A percentile compares a stretch with the other conserved stretches of the same genome.
Conservation (phyloP, 2,113 vertebrate species). For the Lipophrys pholis region DNA sequence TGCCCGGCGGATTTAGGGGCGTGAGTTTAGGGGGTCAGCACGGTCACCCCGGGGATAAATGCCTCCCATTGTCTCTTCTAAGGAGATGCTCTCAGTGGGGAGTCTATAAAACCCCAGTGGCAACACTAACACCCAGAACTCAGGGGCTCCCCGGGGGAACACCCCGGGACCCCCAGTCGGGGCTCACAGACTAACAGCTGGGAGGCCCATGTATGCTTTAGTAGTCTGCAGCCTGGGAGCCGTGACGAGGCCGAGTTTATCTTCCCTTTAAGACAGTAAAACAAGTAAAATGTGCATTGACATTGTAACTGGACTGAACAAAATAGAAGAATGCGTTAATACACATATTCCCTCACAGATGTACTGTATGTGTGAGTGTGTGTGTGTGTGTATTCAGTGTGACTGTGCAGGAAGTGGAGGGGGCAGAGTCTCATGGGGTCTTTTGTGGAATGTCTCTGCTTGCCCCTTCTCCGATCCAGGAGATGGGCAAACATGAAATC, state of each 20-base stretch:
- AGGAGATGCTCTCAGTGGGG: conserved; percentile 96
- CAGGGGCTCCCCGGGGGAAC: conserved; percentile 71
- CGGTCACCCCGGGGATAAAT: conserved; percentile 94
- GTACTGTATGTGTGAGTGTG: background rate
- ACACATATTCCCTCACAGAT: conserved; percentile 9
- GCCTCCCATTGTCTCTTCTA: conserved; percentile 92
- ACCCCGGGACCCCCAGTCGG: conserved; percentile 71
- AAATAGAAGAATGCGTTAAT: background rate
- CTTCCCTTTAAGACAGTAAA: background rate
- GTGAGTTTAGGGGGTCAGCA: conserved; percentile 94
- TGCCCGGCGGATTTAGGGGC: conserved; percentile 91
- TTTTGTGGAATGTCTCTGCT: conserved; percentile 68
- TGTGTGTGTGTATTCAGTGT: conserved; percentile 20
- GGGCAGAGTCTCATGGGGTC: conserved; percentile 61
- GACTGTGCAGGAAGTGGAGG: conserved; percentile 47
- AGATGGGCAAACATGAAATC: conserved; percentile 83
- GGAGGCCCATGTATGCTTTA: conserved; percentile 31
- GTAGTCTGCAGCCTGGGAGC: conserved; percentile 26
- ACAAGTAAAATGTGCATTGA: too few species aligned
- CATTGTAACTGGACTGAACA: too few species aligned
- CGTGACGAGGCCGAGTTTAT: conserved; percentile 19
- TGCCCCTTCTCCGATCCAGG: conserved; percentile 63
- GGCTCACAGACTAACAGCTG: conserved; percentile 57
- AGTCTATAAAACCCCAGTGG: conserved; percentile 87
- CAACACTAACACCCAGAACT: conserved; percentile 83